Evolutionary conservation across 2,113 vertebrate species (phyloP), one percentile per base, ranked within the genome.

Genomic region (Periophthalmodon schlosseri): DNA sequence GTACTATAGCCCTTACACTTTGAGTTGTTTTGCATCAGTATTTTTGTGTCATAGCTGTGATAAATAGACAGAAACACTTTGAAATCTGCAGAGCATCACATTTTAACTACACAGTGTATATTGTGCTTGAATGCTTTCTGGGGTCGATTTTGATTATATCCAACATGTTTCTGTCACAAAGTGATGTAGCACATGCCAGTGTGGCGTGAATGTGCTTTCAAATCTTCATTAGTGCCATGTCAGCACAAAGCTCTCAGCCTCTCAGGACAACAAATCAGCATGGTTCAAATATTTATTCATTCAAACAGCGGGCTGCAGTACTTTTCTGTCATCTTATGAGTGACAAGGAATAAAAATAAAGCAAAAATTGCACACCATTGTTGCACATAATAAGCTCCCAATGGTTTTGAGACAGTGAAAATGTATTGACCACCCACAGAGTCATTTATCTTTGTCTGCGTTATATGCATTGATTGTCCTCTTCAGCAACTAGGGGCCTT

Each of bases 181-280:
- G 21, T 39, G 58, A 75, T 56, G 39, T 58, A 60, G 14, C 54
- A 46, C 50, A 4, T 54, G 10, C 34, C 18, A 23, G 20, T 54
- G 18, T 15, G 44, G 61, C 49, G 61, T 50, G 46, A 54, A 67
- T 21, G 16, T 73, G 49, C 34, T 52, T 80, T 20, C 39, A 70
- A 81, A 84, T 70, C 64, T 77, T 80, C 75, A 63, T 57, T 5
- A 47, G 80, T 84, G 84, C 78, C 57, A 76, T 74, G 76, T 82
- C 78, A 85, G 80, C 76, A 76, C 47, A 56, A 72, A 76, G 52
- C 72, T 28, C 75, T 58, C 46, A 16, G n/a, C 71, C 64, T 73
- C 76, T 72, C 76, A 84, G 75, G 71, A 84, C 79, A 85, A 83
- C 82, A 86, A 85, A 81, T 85, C 73, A 81, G 74, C 74, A 65